A percentile compares a stretch with the other conserved stretches of the same genome.
Conservation (phyloP, 2,113 vertebrate genomes). For the Apus apus region DNA sequence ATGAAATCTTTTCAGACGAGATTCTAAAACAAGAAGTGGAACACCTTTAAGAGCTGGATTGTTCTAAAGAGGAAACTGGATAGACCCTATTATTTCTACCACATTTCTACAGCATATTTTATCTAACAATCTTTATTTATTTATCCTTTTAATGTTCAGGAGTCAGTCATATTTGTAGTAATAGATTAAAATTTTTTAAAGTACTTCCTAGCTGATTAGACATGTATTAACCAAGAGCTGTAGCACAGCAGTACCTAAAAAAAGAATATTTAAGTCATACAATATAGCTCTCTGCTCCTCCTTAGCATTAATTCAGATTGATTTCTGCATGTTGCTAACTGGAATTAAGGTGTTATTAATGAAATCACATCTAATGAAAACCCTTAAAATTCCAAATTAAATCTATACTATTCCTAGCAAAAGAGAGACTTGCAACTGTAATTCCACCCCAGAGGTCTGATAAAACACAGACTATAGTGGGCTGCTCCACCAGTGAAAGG, state of each 20-base stretch:
- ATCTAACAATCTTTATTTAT: background rate
- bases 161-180: background rate
- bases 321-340: background rate
- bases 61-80: background rate
- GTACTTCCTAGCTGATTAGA: background rate
- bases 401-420: background rate
- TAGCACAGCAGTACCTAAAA: background rate
- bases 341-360: background rate
- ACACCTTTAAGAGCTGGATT: background rate
- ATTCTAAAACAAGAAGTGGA: background rate
- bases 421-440: background rate
- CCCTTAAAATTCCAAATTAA: background rate
- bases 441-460: background rate
- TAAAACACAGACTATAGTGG: background rate
- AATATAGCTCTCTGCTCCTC: background rate
- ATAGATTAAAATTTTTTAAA: background rate
- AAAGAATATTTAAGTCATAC: background rate
- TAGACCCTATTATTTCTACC: rapidly evolving
- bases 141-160: background rate
- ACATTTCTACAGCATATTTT: background rate
- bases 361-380: background rate
- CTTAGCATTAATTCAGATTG: background rate
- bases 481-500: background rate
- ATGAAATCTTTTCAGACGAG: background rate
- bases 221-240: background rate